Evolutionary conservation across 2,113 vertebrate species (phyloP).

Genomic region (Calidris pugnax): DNA sequence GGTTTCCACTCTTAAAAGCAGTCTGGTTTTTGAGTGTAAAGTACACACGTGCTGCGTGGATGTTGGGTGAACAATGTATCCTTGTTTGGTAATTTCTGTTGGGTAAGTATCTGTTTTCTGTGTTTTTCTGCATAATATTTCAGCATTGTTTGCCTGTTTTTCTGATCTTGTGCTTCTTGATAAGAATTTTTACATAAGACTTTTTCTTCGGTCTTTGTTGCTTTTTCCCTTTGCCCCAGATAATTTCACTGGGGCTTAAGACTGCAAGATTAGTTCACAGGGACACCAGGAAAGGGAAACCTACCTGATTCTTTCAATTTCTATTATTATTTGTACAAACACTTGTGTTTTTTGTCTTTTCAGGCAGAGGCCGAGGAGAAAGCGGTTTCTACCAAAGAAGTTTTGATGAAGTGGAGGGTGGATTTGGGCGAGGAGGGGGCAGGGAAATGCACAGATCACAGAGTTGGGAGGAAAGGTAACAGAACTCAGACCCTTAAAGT

Average conservation of each 20-base stretch:
- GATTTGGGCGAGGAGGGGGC: slow-evolving; percentile 90
- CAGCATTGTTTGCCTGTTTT: not conserved
- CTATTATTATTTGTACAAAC: slow-evolving; percentile 15
- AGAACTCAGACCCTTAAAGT: slow-evolving; percentile 7
- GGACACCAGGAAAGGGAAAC: not conserved
- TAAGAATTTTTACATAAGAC: not conserved
- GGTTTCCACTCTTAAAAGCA: not conserved
- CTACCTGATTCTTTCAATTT: not conserved
- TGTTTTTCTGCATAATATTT: not conserved
- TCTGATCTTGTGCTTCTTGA: not conserved
- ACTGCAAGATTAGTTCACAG: not conserved
- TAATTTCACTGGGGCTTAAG: not conserved
- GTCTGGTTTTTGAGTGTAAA: not conserved
- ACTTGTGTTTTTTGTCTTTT: slow-evolving; percentile 67
- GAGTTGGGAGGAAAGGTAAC: slow-evolving; percentile 99
- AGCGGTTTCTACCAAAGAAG: slow-evolving; percentile 99
- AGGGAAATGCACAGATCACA: slow-evolving; percentile 98
- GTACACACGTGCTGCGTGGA: not conserved
- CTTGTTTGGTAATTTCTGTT: not conserved
- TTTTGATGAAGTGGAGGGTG: slow-evolving; percentile 98
- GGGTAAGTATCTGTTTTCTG: slow-evolving; percentile 30
- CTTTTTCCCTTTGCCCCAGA: not conserved
- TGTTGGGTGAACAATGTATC: not conserved
- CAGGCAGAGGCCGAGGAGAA: slow-evolving; percentile 96
- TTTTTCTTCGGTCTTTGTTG: not conserved